phyloP scores from a whole-genome alignment of 2,113 vertebrate species.

The Hepsetus odoe region DNA sequence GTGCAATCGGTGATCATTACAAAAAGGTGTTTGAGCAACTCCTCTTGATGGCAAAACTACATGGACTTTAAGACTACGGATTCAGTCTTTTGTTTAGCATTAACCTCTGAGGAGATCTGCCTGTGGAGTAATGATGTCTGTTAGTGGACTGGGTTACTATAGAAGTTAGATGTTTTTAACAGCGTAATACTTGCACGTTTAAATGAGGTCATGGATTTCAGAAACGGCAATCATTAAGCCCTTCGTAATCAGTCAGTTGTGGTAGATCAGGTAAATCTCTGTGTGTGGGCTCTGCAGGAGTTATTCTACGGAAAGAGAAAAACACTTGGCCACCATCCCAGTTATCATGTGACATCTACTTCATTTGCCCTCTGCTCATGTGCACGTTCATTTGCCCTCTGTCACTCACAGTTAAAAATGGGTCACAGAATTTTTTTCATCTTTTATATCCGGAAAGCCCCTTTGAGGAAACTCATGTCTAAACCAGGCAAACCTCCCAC shows the following conservation, averaged over 20 bases:
- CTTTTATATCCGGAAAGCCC: conserved; percentile 5
- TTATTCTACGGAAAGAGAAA: conserved; percentile 1
- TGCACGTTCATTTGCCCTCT: background rate
- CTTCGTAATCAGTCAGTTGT: background rate
- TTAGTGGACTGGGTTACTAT: too few relatives aligned
- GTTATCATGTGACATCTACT: conserved; percentile 20
- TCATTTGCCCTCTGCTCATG: conserved; percentile 17
- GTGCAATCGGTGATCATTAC: too few relatives aligned
- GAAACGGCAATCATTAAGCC: background rate
- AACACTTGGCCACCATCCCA: conserved; percentile 34
- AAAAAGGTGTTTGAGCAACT: too few relatives aligned
- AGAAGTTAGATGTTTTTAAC: too few relatives aligned
- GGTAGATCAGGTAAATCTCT: background rate
- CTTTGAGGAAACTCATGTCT: conserved; percentile 2
- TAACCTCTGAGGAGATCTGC: too few relatives aligned
- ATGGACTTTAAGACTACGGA: too few relatives aligned
- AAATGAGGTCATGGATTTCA: too few relatives aligned
- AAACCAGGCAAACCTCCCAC: conserved; percentile 41
- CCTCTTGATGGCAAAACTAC: too few relatives aligned
- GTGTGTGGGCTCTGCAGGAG: background rate
- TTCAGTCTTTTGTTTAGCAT: too few relatives aligned
- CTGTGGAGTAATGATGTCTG: too few relatives aligned
- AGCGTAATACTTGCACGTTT: too few relatives aligned
- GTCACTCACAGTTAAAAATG: background rate
- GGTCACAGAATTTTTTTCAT: background rate